Evolutionary conservation across 2,113 vertebrate species (phyloP), one percentile per base, ranked within the genome.

Genomic region (Lagopus leucura): DNA sequence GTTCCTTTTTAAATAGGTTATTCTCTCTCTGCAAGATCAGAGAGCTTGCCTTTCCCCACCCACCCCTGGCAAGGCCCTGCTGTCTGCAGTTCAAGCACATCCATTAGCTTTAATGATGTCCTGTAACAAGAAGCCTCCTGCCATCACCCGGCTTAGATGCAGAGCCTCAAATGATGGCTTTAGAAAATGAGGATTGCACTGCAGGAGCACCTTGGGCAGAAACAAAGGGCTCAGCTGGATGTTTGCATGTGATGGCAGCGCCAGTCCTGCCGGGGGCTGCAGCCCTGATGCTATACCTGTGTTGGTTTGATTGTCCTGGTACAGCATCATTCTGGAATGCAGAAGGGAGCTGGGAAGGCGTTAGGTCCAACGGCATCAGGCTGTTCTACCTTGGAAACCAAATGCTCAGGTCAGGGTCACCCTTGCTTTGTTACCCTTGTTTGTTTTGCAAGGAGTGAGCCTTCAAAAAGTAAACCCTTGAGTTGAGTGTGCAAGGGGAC

Each of bases 31-130:
- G 65, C 38, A 12, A 94, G 94, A 95, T 97, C 79, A 96, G 82
- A 94, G 85, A 36, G 65, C 89, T 95, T 6, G 32, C 85, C 82
- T 94, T 74, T 91, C 84, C 91, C 91, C 83, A 4, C 88, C 88
- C 65, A 7, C 32, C 87, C 79, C 93, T 55, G 72, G 72, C 87
- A 60, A 32, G 16, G 94, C 64, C 87, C 91, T 0, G 78, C 91
- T 25, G 75, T 52, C 91, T 91, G 79, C 57, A 47, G 22, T 81
- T 94, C 65, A 78, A 96, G 91, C 88, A 69, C 69, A 11, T 4
- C 58, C 70, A 16, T 91, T 88, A 86, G 81, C 91, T 96, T 95
- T 96, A 94, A 96, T 92, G 94, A 95, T 91, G 92, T 96, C 93
- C 93, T 88, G 80, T 69, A 92, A 88, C 88, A 45, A 79, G 82